Conservation (phyloP, 2,797 vertebrate species). For the Rhynchotus rufescens region DNA sequence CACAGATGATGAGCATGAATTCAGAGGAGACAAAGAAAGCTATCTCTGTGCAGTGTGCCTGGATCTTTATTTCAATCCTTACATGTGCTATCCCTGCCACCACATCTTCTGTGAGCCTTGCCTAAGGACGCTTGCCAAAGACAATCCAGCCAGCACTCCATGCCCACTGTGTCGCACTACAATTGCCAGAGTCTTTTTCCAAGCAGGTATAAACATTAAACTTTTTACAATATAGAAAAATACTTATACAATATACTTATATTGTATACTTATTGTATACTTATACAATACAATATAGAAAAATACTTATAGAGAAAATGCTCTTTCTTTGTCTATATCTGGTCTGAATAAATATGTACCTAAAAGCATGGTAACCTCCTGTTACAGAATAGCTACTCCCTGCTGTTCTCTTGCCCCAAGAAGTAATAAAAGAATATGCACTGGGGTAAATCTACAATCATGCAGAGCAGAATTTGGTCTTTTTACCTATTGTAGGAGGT, state of each 20-base stretch:
- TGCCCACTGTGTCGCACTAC: conserved; percentile 90
- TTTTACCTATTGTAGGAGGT: not conserved
- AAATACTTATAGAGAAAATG: not conserved
- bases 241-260: no score
- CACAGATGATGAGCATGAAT: conserved; percentile 82
- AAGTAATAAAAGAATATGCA: not conserved
- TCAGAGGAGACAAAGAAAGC: conserved; percentile 82
- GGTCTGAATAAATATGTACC: not conserved
- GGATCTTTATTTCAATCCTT: conserved; percentile 92
- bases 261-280: no score
- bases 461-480: not conserved
- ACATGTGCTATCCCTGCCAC: conserved; percentile 91
- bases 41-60: conserved; percentile 92
- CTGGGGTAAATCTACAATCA: not conserved
- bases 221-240: not conserved
- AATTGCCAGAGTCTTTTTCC: conserved; percentile 88
- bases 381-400: not conserved
- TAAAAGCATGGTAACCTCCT: not conserved
- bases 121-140: conserved; percentile 90
- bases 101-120: conserved; percentile 96
- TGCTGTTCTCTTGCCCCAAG: not conserved
- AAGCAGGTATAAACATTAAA: conserved; percentile 82
- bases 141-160: conserved; percentile 84
- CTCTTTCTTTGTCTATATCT: not conserved
- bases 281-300: not conserved